Evolutionary conservation across 2,888 invertebrate genomes (phyloP).

Genomic region (Trissonchulus sp.): DNA sequence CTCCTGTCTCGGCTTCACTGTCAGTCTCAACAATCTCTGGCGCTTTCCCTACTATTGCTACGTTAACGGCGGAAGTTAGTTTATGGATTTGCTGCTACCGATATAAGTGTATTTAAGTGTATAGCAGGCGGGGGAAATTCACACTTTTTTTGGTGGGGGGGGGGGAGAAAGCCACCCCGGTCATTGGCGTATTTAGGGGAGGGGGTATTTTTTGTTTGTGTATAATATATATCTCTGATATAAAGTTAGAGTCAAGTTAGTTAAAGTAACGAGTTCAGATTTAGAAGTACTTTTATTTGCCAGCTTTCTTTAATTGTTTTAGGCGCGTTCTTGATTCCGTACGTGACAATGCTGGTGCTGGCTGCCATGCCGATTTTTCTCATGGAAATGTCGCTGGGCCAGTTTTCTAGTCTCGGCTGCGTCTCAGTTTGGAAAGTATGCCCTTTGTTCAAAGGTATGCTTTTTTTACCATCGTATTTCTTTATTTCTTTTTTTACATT

Average conservation of each 20-base stretch:
- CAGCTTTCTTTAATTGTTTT: too few species aligned
- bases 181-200: too few species aligned
- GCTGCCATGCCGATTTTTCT: slow-evolving; percentile 75
- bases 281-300: too few species aligned
- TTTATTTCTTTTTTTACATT: slow-evolving; percentile 9
- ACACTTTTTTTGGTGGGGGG: too few species aligned
- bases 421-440: slow-evolving; percentile 75
- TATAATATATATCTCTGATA: too few species aligned
- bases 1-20: slow-evolving; percentile 59
- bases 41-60: slow-evolving; percentile 60
- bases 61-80: slow-evolving; percentile 43
- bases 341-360: slow-evolving; percentile 69
- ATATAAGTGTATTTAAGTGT: too few species aligned
- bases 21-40: slow-evolving; percentile 63
- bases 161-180: too few species aligned
- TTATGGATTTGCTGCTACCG: too few species aligned
- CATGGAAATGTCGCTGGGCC: slow-evolving; percentile 76
- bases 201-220: too few species aligned
- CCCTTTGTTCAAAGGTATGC: slow-evolving; percentile 64
- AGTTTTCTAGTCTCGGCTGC: slow-evolving; percentile 68
- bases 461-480: background rate
- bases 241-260: too few species aligned
- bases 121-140: too few species aligned
- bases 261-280: too few species aligned
- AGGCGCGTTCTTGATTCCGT: slow-evolving; percentile 70